These are phyloP conservation scores for Platycnemis pennipes DNA, from an alignment of 2,888 invertebrate species.

Conservation along the genomic window DNA sequence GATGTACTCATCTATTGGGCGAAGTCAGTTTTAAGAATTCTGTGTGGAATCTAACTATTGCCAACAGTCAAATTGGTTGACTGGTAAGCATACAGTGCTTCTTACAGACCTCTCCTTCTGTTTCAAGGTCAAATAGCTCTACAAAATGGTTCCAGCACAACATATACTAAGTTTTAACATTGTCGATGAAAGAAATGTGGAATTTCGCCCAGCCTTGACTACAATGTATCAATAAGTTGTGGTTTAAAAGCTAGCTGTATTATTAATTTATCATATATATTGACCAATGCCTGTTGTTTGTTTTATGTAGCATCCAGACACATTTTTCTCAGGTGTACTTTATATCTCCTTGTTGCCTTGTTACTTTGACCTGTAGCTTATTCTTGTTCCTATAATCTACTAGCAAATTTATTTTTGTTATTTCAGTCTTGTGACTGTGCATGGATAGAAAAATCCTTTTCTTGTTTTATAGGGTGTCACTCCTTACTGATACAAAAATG, in stretches of 20 bases:
- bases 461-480: slow-evolving; percentile 59
- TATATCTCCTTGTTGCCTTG: slow-evolving; percentile 31
- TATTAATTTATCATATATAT: slow-evolving; percentile 65
- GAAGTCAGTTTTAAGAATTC: slow-evolving; percentile 53
- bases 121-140: slow-evolving; percentile 58
- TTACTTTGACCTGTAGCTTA: slow-evolving; percentile 63
- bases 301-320: slow-evolving; percentile 67
- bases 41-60: slow-evolving; percentile 37
- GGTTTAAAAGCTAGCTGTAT: slow-evolving; percentile 50
- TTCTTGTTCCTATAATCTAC: slow-evolving; percentile 65
- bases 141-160: slow-evolving; percentile 52
- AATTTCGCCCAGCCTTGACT: slow-evolving; percentile 47
- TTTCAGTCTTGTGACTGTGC: slow-evolving; percentile 65
- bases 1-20: background rate
- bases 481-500: slow-evolving; percentile 66
- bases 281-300: slow-evolving; percentile 67
- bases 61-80: slow-evolving; percentile 28
- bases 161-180: slow-evolving; percentile 59
- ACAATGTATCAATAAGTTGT: slow-evolving; percentile 59
- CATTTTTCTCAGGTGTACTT: slow-evolving; percentile 67
- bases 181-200: slow-evolving; percentile 58
- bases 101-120: slow-evolving; percentile 61
- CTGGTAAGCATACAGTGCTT: slow-evolving; percentile 43
- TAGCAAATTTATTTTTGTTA: slow-evolving; percentile 62
- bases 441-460: slow-evolving; percentile 55